Evolutionary conservation across 2,797 vertebrate genomes (phyloP), one percentile per base, ranked within the genome.

Genomic region (Megalops cyprinoides): DNA sequence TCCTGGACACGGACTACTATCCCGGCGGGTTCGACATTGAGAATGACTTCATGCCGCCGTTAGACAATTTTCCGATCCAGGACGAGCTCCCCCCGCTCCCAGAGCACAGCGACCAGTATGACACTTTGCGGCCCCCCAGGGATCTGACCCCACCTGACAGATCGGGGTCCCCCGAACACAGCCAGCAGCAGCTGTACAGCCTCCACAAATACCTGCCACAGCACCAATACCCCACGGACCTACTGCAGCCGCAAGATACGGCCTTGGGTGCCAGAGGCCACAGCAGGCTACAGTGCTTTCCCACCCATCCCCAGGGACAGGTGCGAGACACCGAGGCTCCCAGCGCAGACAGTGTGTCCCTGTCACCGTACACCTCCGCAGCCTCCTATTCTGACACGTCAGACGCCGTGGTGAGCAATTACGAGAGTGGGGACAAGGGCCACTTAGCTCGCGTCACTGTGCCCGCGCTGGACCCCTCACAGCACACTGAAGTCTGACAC

Each of bases 401-500:
- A 0, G 98, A 99, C 94, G 96, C 92, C 84, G 96, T 97, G 95
- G 94, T 98, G 90, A 99, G 98, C 92, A 98, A 99, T 95, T 98
- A 97, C 74, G 98, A 99, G 87, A 99, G 98, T 23, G 96, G 93
- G 44, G 94, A 97, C 0, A 97, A 99, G 0, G 97, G 81, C 96
- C 25, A 28, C 25, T 12, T 25, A 0, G 67, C 37, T 71, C 37
- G 14, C 20, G 7, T 44, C 2, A 18, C 37, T 34, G 37, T 20
- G 3, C 39, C 60, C 81, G 90, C 95, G 0, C 96, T 97, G 65
- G 96, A 97, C 90, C 93, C 95, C 83, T 96, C 97, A 85, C 98
- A 99, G 86, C 98, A 99, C 89, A 99, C 98, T 79, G 95, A 99
- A 95, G 98, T 99, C 96, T 99, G 97, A 99, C 93, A 89, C 94